Conservation (phyloP, 2,113 vertebrate genomes). For the Takifugu bimaculatus region DNA sequence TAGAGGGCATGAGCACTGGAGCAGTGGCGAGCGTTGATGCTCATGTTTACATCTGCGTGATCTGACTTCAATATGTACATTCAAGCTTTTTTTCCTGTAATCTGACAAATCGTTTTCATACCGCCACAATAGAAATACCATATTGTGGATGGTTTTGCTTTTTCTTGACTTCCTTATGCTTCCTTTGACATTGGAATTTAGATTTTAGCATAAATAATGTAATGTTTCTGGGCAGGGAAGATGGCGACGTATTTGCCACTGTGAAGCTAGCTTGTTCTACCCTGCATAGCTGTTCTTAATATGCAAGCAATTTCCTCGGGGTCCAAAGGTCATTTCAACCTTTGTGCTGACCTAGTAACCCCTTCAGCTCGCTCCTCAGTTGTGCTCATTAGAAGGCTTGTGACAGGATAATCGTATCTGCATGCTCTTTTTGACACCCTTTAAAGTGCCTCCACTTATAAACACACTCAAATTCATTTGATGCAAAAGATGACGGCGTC, state of each 20-base stretch:
- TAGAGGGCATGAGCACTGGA: constrained; percentile 39
- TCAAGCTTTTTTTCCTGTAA: too few relatives aligned
- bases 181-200: not conserved
- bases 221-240: not conserved
- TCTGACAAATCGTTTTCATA: too few relatives aligned
- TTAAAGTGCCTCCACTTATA: constrained; percentile 40
- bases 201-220: not conserved
- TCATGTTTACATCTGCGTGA: constrained; percentile 12
- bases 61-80: constrained; percentile 1
- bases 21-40: constrained; percentile 1
- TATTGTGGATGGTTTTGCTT: too few relatives aligned
- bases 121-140: too few relatives aligned
- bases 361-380: constrained; percentile 3
- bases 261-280: constrained; percentile 17
- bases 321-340: constrained; percentile 33
- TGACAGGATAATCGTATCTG: constrained; percentile 51
- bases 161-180: too few relatives aligned
- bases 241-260: not conserved
- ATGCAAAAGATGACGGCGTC: constrained; percentile 22
- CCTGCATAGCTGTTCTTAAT: constrained; percentile 46
- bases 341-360: constrained; percentile 33
- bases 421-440: constrained; percentile 23
- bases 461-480: constrained; percentile 32
- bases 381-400: constrained; percentile 37
- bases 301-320: constrained; percentile 44